These are phyloP conservation scores for Leucoptera coffeella DNA, from an alignment of 2,888 invertebrate genomes.

Conservation along the genomic window DNA sequence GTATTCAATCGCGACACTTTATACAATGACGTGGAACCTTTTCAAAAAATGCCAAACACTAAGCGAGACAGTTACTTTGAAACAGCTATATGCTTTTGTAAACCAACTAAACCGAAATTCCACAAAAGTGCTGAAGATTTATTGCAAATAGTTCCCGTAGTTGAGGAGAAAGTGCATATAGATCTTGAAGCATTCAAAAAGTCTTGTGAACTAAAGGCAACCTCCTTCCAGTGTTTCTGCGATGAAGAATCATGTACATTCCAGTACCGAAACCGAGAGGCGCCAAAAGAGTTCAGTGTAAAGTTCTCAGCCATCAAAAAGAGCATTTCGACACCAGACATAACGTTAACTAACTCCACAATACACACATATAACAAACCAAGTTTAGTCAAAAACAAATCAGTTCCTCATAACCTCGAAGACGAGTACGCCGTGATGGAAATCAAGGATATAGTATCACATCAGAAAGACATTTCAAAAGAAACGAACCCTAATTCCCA, in stretches of 20 bases:
- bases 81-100: constrained; percentile 46
- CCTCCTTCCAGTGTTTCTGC: constrained; percentile 42
- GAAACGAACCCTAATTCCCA: too few species aligned
- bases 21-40: constrained; percentile 22
- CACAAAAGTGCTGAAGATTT: constrained; percentile 42
- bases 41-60: constrained; percentile 20
- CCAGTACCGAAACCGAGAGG: constrained; percentile 23
- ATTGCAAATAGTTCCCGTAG: too few species aligned
- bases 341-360: constrained; percentile 25
- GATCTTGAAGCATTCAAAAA: constrained; percentile 21
- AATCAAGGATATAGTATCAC: too few species aligned
- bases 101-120: constrained; percentile 27
- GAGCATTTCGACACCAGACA: constrained; percentile 42
- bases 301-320: constrained; percentile 40
- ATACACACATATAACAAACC: constrained; percentile 18
- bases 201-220: constrained; percentile 18
- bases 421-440: constrained; percentile 29
- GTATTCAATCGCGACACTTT: constrained; percentile 41
- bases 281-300: constrained; percentile 20
- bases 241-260: constrained; percentile 27
- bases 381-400: constrained; percentile 24
- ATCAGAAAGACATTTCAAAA: too few species aligned
- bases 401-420: constrained; percentile 27
- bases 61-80: constrained; percentile 34
- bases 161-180: constrained; percentile 21